A percentile compares a stretch with the other conserved stretches of the same genome.
Evolutionary conservation across 2,797 vertebrate species (phyloP).

Genomic region (Eospalax fontanierii): DNA sequence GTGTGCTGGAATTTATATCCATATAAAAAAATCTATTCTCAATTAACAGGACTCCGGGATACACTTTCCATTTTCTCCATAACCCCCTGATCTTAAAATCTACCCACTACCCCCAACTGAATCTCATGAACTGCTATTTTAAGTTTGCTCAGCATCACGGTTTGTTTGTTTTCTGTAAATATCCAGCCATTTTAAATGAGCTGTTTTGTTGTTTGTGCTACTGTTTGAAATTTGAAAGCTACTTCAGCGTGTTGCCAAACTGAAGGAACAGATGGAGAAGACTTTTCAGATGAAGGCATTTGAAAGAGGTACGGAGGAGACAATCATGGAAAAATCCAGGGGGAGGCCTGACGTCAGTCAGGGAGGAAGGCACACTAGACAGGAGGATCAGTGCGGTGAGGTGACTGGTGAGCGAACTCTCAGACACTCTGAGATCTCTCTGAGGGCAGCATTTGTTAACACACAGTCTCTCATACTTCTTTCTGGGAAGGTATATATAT

Average conservation of each 20-base stretch:
- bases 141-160: conserved; percentile 31
- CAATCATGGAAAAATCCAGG: not conserved
- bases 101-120: not conserved
- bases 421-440: not conserved
- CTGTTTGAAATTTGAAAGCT: not conserved
- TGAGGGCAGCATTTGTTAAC: not conserved
- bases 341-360: not conserved
- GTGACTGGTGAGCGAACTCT: not conserved
- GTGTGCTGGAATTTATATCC: not conserved
- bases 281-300: not conserved
- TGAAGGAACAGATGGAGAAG: not conserved
- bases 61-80: not conserved
- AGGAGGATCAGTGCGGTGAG: not conserved
- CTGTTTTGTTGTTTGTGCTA: conserved; percentile 10
- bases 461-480: not conserved
- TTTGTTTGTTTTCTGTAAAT: not conserved
- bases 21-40: not conserved
- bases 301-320: not conserved
- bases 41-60: not conserved
- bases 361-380: not conserved
- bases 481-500: not conserved
- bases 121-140: not conserved
- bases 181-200: not conserved
- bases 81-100: not conserved
- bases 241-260: not conserved